phyloP scores from a whole-genome alignment of 2,797 vertebrate species.

The Crenichthys baileyi region DNA sequence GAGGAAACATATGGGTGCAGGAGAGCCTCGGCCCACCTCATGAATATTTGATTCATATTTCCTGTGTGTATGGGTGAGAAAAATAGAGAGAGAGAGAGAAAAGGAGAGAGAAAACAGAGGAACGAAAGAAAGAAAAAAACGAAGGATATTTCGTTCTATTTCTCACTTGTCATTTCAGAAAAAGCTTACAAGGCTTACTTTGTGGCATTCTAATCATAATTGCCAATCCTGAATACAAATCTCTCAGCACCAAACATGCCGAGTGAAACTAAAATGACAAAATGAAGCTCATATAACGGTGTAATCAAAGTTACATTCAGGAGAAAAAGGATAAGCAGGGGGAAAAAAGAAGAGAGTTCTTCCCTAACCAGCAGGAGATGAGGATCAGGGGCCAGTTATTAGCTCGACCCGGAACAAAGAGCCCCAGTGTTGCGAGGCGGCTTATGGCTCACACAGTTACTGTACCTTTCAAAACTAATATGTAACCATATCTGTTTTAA shows the following conservation, averaged over 20 bases:
- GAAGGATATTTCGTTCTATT: constrained; percentile 34
- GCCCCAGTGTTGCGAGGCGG: constrained; percentile 87
- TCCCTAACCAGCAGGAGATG: constrained; percentile 67
- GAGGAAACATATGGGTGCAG: constrained; percentile 83
- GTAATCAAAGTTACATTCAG: constrained; percentile 71
- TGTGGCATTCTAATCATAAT: constrained; percentile 79
- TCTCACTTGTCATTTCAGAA: constrained; percentile 70
- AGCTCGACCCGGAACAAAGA: constrained; percentile 89
- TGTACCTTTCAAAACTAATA: constrained; percentile 98
- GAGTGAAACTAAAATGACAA: constrained; percentile 76
- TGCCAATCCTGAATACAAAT: constrained; percentile 79
- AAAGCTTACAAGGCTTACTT: constrained; percentile 79
- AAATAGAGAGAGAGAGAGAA: constrained; percentile 14
- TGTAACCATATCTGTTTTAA: constrained; percentile 99
- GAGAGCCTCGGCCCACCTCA: constrained; percentile 81
- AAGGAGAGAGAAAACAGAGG: neutral
- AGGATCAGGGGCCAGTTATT: constrained; percentile 89
- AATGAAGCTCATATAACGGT: constrained; percentile 72
- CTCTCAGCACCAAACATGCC: constrained; percentile 72
- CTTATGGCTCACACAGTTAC: constrained; percentile 87
- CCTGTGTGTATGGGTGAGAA: constrained; percentile 63
- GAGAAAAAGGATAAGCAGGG: constrained; percentile 6
- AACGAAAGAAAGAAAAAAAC: constrained; percentile 26
- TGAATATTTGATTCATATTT: constrained; percentile 87
- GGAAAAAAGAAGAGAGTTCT: constrained; percentile 50